Base-by-base conservation (phyloP, 37 sponge, comb jelly and placozoan species). In the Halisarca cf. caerulea region DNA sequence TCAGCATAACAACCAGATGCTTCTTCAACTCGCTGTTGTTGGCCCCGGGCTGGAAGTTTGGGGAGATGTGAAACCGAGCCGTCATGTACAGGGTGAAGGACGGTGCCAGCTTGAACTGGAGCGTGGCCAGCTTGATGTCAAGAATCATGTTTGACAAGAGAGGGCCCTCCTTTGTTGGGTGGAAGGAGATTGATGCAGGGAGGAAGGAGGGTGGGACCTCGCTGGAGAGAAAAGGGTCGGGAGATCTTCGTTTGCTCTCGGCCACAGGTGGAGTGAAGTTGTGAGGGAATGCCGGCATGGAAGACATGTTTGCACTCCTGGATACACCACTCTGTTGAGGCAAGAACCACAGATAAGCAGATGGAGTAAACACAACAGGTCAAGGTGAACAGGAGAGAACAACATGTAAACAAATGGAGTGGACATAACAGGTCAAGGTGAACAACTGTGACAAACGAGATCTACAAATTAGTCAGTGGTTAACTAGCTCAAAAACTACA, bases 21-120 rank as follows among this genome's bases (percentile, higher is more conserved):
- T 89, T 82, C 83, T 71, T 59, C 11, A 86, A 58, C 60, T 89
- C 85, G n/a, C 80, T 40, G 20, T 47, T 40, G 28, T 33, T 59
- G 5, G 69, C 59, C 0, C 51, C 83, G 0, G 82, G 53, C 32
- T 78, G 79, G 39, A 86, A 87, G 40, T 89, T 83, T 0, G 90
- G 77, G 27, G 82, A 81, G 18, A 89, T 61, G 58, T 80, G 82
- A 42, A 83, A 91, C 25, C 84, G 59, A 37, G 77, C 84, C 9
- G 85, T 75, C 90, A 92, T 83, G 86, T 95, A 95, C 36, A 95
- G 83, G 59, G 84, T 85, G 61, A 71, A 95, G 35, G 95, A 90
- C 33, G 95, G 95, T 1, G 88, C 90, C 28, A 92, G 83, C 70
- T 92, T 89, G 83, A 92, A 92, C 69, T 86, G 64, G 21, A 91